These are phyloP conservation scores for Nothobranchius kuhntae DNA, from an alignment of 2,113 vertebrate genomes.

Conservation along the genomic window DNA sequence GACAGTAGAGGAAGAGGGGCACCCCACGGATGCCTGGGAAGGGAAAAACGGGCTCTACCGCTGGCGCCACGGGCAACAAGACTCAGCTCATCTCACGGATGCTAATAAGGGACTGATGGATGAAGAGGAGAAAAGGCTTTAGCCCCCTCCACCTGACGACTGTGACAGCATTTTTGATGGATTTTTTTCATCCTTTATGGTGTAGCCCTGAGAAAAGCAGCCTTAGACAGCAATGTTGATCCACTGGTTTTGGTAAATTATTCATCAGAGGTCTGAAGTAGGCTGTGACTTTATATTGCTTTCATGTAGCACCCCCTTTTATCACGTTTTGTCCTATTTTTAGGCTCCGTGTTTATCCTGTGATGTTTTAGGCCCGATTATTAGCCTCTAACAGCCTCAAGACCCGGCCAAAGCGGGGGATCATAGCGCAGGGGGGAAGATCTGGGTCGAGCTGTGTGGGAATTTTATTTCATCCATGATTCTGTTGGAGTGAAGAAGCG, in stretches of 20 bases:
- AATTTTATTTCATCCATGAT: background rate
- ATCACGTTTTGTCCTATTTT: constrained; percentile 28
- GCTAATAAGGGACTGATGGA: constrained; percentile 49
- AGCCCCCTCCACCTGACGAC: constrained; percentile 44
- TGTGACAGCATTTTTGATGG: constrained; percentile 55
- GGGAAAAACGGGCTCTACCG: constrained; percentile 59
- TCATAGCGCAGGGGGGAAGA: constrained; percentile 7
- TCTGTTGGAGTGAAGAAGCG: constrained; percentile 14
- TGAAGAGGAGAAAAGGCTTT: constrained; percentile 50
- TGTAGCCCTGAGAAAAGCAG: constrained; percentile 63
- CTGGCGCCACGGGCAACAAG: constrained; percentile 43
- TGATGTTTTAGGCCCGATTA: constrained; percentile 46
- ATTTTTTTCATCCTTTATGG: constrained; percentile 55
- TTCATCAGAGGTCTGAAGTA: constrained; percentile 57
- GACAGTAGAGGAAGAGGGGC: constrained; percentile 44
- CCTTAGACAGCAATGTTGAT: constrained; percentile 66
- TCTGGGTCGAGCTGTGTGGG: constrained; percentile 21
- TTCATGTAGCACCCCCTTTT: constrained; percentile 59
- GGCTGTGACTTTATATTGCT: constrained; percentile 57
- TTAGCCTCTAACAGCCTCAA: constrained; percentile 23
- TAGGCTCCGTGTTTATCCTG: constrained; percentile 32
- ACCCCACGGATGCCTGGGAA: constrained; percentile 62
- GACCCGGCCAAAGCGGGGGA: constrained; percentile 28
- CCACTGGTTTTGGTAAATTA: constrained; percentile 68
- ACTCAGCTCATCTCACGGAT: constrained; percentile 30